Conservation (phyloP, 2,113 vertebrate species). For the Potamarius usumacintae region DNA sequence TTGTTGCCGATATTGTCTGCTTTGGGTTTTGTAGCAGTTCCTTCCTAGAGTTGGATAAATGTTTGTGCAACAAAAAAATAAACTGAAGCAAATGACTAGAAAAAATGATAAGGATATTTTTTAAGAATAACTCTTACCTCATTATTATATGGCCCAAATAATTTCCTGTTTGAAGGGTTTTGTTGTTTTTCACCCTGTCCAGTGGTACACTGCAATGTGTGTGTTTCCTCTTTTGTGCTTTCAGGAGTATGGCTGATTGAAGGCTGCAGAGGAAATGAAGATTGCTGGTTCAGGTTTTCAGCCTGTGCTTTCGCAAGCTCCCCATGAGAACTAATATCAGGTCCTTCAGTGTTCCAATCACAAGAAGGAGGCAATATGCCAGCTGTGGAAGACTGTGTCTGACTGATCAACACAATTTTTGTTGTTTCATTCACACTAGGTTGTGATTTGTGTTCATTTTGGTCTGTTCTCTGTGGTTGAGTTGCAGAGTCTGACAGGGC, state of each 20-base stretch:
- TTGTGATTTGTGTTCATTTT: not conserved
- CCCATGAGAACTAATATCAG: not conserved
- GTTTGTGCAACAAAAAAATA: not conserved
- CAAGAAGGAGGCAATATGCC: not conserved
- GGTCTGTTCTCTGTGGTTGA: not conserved
- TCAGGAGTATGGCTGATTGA: not conserved
- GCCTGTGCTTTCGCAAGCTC: not conserved
- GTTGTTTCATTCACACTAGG: not conserved
- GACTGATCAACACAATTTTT: not conserved
- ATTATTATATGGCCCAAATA: conserved; percentile 24
- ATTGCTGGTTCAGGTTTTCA: not conserved
- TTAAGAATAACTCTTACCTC: conserved; percentile 2
- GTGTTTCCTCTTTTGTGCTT: not conserved
- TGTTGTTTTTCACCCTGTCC: conserved; percentile 15
- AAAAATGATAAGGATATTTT: not conserved
- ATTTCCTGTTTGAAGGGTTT: not conserved
- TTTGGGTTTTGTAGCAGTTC: not conserved
- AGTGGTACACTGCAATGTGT: not conserved
- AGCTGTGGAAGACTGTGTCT: not conserved
- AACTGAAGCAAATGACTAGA: not conserved
- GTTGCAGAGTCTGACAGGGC: not conserved
- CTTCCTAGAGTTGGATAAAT: not conserved
- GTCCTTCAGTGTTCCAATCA: not conserved
- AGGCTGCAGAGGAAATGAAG: not conserved
- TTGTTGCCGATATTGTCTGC: not conserved